These are phyloP conservation scores for Lamprotornis superbus DNA, from an alignment of 2,113 vertebrate species.

Conservation along the genomic window DNA sequence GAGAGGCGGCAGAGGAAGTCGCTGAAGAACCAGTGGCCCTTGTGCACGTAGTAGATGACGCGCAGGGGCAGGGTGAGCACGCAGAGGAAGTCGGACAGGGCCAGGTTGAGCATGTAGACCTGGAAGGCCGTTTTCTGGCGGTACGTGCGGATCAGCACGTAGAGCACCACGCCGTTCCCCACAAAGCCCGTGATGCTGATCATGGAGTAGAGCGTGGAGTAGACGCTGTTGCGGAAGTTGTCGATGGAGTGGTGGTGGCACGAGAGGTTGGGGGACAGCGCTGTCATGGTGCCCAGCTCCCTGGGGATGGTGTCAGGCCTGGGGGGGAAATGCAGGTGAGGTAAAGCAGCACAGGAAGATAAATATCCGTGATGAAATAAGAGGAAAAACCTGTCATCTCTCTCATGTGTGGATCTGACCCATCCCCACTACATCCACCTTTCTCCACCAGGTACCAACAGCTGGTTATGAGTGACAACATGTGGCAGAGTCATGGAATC, in stretches of 20 bases:
- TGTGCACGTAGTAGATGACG: slow-evolving; percentile 86
- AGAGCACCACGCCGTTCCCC: slow-evolving; percentile 87
- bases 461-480: not conserved
- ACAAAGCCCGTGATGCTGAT: slow-evolving; percentile 86
- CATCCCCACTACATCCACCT: rapidly evolving
- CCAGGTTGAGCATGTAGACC: slow-evolving; percentile 93
- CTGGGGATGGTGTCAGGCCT: not conserved
- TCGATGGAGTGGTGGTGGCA: slow-evolving; percentile 78
- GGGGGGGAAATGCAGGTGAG: not conserved
- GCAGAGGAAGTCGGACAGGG: slow-evolving; percentile 88
- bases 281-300: not conserved
- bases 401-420: not conserved
- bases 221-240: slow-evolving; percentile 91
- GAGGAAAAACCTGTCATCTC: not conserved
- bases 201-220: slow-evolving; percentile 88
- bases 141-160: slow-evolving; percentile 81
- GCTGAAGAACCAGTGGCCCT: slow-evolving; percentile 84
- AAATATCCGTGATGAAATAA: rapidly evolving
- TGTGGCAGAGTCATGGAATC: not conserved
- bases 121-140: slow-evolving; percentile 85
- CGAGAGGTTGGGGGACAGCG: not conserved
- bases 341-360: not conserved
- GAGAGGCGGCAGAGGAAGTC: slow-evolving; percentile 89
- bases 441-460: not conserved
- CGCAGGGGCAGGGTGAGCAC: slow-evolving; percentile 90